Evolutionary conservation across 2,888 invertebrate species (phyloP), one percentile per base, ranked within the genome.

Genomic region (Epinotia bilunana): DNA sequence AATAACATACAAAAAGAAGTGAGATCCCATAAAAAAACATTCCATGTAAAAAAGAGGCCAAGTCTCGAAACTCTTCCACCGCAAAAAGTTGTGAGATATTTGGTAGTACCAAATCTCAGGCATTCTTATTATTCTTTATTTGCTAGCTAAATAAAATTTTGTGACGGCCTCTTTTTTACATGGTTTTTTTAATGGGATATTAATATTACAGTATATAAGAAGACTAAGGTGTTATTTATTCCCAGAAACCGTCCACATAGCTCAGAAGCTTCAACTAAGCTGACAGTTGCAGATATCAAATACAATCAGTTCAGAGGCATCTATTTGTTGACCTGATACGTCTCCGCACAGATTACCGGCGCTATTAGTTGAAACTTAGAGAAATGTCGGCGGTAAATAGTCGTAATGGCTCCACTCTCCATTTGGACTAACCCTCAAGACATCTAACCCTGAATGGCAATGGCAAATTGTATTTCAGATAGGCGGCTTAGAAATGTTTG

Each of bases 321-420:
- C 67, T 60, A 61, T 61, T 67, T 43, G 73, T 68, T 43, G n/a
- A n/a, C n/a, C n/a, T n/a, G n/a, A 13, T 20, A 53, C 18, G 68
- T 73, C 67, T 73, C 73, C 61, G 39, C 61, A 55, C 67, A 74
- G 69, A 69, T 74, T 74, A 74, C 62, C 28, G 28, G 46, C 28
- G 57, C 69, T 69, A 74, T 74, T 69, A 74, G 68, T 69, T 49
- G 69, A 58, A 69, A 58, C 57, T 74, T 57, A 62, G 69, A 64
- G 63, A 69, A 69, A 64, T 74, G 69, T 57, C 57, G 46, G 68
- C 46, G 74, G 57, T 63, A 70, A 64, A 63, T 73, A 74, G 74
- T 69, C 58, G 63, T 70, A 74, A 70, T 69, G 63, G 57, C 46
- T 69, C 57, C 46, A 64, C 64, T 63, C 62, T 69, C 46, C 69